Evolutionary conservation across 2,888 invertebrate species (phyloP), one percentile per base, ranked within the genome.

Genomic region (Ecdyonurus torrentis): DNA sequence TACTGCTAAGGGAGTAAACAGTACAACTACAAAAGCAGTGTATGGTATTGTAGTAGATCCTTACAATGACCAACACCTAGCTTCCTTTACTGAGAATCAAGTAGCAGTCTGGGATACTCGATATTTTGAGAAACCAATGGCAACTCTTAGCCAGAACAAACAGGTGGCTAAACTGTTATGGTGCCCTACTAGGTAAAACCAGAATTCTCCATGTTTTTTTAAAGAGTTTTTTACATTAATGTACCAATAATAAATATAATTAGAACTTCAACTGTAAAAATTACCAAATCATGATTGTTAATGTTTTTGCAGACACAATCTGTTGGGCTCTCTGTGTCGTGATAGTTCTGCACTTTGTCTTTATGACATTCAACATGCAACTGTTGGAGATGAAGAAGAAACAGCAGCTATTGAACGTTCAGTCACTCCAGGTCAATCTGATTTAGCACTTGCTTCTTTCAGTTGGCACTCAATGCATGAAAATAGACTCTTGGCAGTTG

Each of bases 91-190:
- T 58, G 93, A 93, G 71, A 86, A 84, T 71, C 84, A 86, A 69
- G 84, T 91, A 64, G 84, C 83, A 66, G 81, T 95, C 64, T 96
- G 95, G 95, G 96, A 96, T 75, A 82, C 86, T 60, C 78, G 95
- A 63, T 86, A 85, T 70, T 87, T 94, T 71, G 89, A 91, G 68
- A 87, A 90, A 70, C 92, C 95, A 1, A 80, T 89, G 66, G 77
- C 89, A 25, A 83, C 86, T 15, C 77, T 91, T 65, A 82, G 83
- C 60, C 86, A 85, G 70, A 74, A 76, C 37, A 86, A 86, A 71
- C 82, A 84, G 63, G 79, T 92, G 63, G 79, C 83, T 18, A 87
- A 86, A 75, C 80, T 94, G 61, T 80, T 83, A 65, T 95, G 95
- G 95, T 91, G 93, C 72, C 92, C 93, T 2, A 92, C 92, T 23